Evolutionary conservation across 2,113 vertebrate genomes (phyloP).

Genomic region (Leuciscus idus): DNA sequence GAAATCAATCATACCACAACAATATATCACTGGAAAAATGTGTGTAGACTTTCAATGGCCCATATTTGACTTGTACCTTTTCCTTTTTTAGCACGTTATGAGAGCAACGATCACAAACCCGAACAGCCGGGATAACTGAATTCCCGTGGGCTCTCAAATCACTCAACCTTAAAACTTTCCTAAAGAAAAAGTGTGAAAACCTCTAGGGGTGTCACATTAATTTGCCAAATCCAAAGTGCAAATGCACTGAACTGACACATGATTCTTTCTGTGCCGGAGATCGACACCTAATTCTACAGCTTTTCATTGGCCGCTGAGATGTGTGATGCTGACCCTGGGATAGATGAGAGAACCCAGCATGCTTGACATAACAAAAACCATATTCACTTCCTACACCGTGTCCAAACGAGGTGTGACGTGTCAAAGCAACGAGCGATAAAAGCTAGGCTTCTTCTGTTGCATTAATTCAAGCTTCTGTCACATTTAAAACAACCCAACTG

Average conservation of each 20-base stretch:
- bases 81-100: background rate
- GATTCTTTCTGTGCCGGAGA: background rate
- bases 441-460: background rate
- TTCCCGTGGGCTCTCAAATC: background rate
- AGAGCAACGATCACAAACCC: background rate
- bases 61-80: background rate
- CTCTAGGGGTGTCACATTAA: slow-evolving; percentile 2
- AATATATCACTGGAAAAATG: background rate
- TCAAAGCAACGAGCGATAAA: background rate
- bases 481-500: too few relatives aligned
- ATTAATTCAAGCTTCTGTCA: background rate
- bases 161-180: background rate
- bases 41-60: background rate
- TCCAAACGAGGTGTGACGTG: background rate
- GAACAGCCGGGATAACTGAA: background rate
- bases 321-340: background rate
- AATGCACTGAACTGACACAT: background rate
- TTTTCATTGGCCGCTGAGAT: background rate
- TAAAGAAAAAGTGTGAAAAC: slow-evolving; percentile 7
- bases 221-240: background rate
- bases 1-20: background rate
- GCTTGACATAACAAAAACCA: background rate
- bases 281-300: background rate
- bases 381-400: background rate
- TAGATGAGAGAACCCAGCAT: background rate